phyloP scores from a whole-genome alignment of 2,888 invertebrate genomes.

The Lymantria dispar region DNA sequence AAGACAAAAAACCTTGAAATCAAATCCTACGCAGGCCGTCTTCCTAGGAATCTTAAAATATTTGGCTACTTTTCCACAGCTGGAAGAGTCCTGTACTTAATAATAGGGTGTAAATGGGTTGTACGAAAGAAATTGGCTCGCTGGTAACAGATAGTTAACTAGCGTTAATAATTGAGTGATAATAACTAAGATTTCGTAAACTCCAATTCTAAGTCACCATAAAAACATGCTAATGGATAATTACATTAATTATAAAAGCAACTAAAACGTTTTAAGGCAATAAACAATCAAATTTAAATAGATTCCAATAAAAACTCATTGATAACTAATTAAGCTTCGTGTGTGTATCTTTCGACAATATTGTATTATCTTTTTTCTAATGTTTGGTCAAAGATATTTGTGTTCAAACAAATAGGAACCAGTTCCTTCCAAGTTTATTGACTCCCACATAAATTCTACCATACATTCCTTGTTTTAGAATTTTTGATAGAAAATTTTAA shows the following conservation, averaged over 20 bases:
- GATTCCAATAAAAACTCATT: constrained; percentile 16
- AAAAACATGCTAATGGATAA: not conserved
- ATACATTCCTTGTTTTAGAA: constrained; percentile 46
- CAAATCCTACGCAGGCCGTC: too few relatives aligned
- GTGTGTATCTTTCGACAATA: constrained; percentile 23
- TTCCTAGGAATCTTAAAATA: too few relatives aligned
- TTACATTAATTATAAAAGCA: not conserved
- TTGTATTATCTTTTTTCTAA: constrained; percentile 34
- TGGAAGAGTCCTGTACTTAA: too few relatives aligned
- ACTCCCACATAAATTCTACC: constrained; percentile 69
- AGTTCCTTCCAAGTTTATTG: constrained; percentile 72
- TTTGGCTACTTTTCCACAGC: too few relatives aligned
- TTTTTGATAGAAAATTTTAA: constrained; percentile 46
- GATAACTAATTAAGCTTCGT: constrained; percentile 25
- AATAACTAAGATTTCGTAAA: too few relatives aligned
- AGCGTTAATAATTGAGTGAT: too few relatives aligned
- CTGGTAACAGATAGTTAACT: too few relatives aligned
- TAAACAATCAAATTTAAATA: constrained; percentile 10
- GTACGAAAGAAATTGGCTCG: too few relatives aligned
- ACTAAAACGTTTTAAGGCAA: not conserved
- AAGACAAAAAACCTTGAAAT: too few relatives aligned
- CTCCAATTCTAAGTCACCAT: too few relatives aligned
- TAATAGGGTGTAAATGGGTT: too few relatives aligned
- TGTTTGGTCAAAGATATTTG: constrained; percentile 66
- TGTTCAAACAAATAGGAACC: constrained; percentile 74